phyloP scores from a whole-genome alignment of 2,797 vertebrate genomes.

The Cryptoblepharus egeriae region DNA sequence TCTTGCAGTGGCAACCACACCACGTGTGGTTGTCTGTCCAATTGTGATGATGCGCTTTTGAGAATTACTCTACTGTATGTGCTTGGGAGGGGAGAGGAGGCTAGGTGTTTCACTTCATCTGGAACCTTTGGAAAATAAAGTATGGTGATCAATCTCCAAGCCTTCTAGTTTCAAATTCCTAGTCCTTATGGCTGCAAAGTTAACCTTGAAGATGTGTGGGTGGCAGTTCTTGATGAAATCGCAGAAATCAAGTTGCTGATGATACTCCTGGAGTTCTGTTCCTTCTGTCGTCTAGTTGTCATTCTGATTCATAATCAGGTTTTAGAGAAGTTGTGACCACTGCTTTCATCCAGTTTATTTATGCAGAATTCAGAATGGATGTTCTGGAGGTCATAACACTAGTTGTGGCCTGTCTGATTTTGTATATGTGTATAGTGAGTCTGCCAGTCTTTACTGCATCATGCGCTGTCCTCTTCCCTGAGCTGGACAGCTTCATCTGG shows the following conservation, averaged over 20 bases:
- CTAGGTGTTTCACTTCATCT: not conserved
- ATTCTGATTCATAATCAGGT: not conserved
- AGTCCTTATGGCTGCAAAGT: not conserved
- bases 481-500: too few relatives aligned
- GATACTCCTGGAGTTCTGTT: not conserved
- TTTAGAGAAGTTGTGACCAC: not conserved
- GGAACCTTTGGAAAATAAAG: slow-evolving; percentile 17
- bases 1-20: not conserved
- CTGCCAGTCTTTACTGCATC: too few relatives aligned
- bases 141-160: not conserved
- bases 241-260: not conserved
- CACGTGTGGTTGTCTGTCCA: not conserved
- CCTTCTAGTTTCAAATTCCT: not conserved
- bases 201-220: not conserved
- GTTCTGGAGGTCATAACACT: not conserved
- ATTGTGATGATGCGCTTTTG: too few relatives aligned
- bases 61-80: too few relatives aligned
- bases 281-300: not conserved
- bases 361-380: not conserved
- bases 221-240: not conserved
- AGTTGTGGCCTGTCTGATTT: not conserved
- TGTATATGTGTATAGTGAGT: too few relatives aligned
- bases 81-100: not conserved
- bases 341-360: not conserved
- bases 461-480: too few relatives aligned